Percentiles rank a stretch among this genome's conserved stretches.
These are phyloP conservation scores for Trypoxylus dichotomus DNA, from an alignment of 1,140 invertebrate genomes.

Conservation along the genomic window DNA sequence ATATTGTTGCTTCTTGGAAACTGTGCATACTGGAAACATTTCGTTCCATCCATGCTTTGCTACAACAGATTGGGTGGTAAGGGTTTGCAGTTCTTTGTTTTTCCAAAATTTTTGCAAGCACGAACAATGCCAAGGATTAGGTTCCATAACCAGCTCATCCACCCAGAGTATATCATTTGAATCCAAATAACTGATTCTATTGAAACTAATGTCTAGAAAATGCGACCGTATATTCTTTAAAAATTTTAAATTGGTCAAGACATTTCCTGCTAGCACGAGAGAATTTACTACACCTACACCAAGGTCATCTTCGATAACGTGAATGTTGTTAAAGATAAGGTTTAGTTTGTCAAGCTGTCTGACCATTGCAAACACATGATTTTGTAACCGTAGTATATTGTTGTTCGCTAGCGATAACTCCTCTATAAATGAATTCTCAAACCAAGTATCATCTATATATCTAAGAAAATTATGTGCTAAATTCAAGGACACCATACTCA, in stretches of 20 bases:
- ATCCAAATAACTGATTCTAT: neutral
- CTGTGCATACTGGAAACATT: neutral
- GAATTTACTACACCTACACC: neutral
- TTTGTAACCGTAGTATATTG: neutral
- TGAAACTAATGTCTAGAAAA: neutral
- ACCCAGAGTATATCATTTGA: neutral
- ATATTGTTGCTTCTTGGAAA: neutral
- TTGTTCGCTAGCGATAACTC: neutral
- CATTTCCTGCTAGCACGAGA: neutral
- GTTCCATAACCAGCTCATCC: neutral
- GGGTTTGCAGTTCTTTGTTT: neutral
- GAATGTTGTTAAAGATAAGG: neutral
- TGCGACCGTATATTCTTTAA: neutral
- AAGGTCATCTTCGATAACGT: neutral
- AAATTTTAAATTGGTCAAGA: neutral
- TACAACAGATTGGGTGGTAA: no score
- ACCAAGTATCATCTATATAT: neutral
- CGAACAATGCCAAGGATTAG: slow-evolving; percentile 21
- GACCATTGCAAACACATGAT: neutral
- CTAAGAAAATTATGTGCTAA: neutral
- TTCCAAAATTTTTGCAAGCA: slow-evolving; percentile 9
- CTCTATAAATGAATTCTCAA: neutral
- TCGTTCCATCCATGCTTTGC: neutral
- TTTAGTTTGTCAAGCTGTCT: neutral
- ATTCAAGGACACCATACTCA: neutral